Evolutionary conservation across 2,797 vertebrate species (phyloP).

Genomic region (Alauda arvensis): DNA sequence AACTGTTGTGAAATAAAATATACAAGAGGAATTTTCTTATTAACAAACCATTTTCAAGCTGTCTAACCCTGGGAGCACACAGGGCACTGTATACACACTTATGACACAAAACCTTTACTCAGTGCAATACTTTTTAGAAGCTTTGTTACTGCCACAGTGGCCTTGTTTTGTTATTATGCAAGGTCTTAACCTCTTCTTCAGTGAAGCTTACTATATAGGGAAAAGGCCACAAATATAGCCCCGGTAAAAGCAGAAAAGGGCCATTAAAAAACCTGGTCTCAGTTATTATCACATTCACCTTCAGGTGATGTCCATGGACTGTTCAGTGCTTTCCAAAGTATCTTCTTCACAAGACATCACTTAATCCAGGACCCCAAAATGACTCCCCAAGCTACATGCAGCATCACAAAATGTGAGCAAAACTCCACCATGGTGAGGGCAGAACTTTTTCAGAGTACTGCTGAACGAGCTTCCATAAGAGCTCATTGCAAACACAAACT

Average conservation of each 20-base stretch:
- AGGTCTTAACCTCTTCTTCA: not conserved
- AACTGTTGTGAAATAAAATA: not conserved
- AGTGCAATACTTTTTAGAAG: not conserved
- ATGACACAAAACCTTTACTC: not conserved
- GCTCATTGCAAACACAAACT: not conserved
- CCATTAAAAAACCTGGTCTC: not conserved
- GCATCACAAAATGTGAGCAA: not conserved
- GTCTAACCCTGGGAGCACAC: not conserved
- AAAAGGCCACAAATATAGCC: not conserved
- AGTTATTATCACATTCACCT: not conserved
- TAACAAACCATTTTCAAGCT: not conserved
- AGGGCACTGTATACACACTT: not conserved
- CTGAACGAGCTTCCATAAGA: not conserved
- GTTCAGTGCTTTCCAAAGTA: not conserved
- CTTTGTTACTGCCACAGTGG: not conserved
- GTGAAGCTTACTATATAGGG: not conserved
- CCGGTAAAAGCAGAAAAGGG: not conserved
- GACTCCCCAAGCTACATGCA: accelerated
- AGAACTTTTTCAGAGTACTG: not conserved
- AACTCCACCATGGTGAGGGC: not conserved
- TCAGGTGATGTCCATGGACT: not conserved
- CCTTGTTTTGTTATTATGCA: not conserved
- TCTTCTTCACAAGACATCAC: not conserved
- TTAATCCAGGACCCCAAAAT: not conserved
- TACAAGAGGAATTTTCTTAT: not conserved